phyloP scores from a whole-genome alignment of 1,140 invertebrate genomes.

The Ptiloglossa arizonensis region DNA sequence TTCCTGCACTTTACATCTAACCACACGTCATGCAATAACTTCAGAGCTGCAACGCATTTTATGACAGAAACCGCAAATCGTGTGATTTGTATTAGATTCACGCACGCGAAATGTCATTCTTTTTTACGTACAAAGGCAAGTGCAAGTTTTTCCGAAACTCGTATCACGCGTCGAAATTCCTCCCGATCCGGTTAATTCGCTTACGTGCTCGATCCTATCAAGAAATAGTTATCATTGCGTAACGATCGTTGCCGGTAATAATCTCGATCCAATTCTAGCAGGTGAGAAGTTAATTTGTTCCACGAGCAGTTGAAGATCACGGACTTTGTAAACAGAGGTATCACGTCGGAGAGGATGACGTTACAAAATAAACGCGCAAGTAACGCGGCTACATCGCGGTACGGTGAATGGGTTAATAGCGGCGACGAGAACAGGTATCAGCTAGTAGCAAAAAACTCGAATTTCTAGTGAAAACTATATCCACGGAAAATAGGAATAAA shows the following conservation, averaged over 20 bases:
- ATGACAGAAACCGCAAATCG: slow-evolving; percentile 1
- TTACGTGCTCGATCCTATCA: too few relatives aligned
- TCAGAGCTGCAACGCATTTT: slow-evolving; percentile 10
- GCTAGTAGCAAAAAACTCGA: slow-evolving; percentile 1
- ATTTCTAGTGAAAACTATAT: slow-evolving; percentile 38
- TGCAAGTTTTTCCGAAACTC: too few relatives aligned
- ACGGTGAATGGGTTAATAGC: slow-evolving; percentile 15
- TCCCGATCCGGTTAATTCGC: too few relatives aligned
- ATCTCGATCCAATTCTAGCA: neutral
- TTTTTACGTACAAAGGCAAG: too few relatives aligned
- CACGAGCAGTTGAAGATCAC: neutral
- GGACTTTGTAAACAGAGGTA: neutral
- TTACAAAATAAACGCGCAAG: slow-evolving; percentile 2
- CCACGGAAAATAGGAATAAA: slow-evolving; percentile 22
- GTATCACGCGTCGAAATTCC: too few relatives aligned
- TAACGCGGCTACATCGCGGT: neutral
- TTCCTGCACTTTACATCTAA: slow-evolving; percentile 10
- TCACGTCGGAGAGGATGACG: neutral
- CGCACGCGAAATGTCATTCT: too few relatives aligned
- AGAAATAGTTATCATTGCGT: too few relatives aligned
- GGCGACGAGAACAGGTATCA: neutral
- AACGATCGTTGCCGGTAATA: too few relatives aligned
- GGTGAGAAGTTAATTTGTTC: neutral
- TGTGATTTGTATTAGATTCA: neutral
- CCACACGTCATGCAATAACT: slow-evolving; percentile 4